These are phyloP conservation scores for Ceyx erithaca DNA, from an alignment of 2,797 vertebrate species.

Conservation along the genomic window DNA sequence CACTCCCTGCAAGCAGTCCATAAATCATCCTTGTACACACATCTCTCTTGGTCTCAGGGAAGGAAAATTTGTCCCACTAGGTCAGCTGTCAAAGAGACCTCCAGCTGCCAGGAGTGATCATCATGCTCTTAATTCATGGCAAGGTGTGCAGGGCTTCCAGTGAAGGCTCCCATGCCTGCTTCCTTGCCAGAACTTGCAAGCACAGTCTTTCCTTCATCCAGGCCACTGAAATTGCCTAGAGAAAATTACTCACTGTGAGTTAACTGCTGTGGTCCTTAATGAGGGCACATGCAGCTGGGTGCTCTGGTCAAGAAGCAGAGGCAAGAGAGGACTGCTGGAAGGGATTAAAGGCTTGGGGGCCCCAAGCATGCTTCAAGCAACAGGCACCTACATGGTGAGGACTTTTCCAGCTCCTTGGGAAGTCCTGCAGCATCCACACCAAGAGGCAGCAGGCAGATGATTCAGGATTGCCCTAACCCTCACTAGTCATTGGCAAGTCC, in stretches of 20 bases:
- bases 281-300: neutral
- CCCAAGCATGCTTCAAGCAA: accelerated
- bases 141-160: neutral
- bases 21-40: neutral
- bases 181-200: neutral
- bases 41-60: neutral
- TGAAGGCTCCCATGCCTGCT: neutral
- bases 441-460: neutral
- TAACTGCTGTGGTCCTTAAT: neutral
- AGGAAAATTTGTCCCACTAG: neutral
- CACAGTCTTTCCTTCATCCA: neutral
- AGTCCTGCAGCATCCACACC: neutral
- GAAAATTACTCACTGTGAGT: neutral
- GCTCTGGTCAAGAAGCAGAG: neutral
- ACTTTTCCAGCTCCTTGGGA: neutral
- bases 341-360: neutral
- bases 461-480: neutral
- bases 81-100: neutral
- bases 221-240: neutral
- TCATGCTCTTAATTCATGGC: neutral
- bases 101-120: slow-evolving; percentile 7
- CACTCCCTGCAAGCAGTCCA: neutral
- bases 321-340: neutral
- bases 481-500: neutral
- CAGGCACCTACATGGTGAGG: neutral